A percentile compares a stretch with the other conserved stretches of the same genome.
These are phyloP conservation scores for Itoplectis maculator DNA, from an alignment of 2,888 invertebrate genomes.

Conservation along the genomic window DNA sequence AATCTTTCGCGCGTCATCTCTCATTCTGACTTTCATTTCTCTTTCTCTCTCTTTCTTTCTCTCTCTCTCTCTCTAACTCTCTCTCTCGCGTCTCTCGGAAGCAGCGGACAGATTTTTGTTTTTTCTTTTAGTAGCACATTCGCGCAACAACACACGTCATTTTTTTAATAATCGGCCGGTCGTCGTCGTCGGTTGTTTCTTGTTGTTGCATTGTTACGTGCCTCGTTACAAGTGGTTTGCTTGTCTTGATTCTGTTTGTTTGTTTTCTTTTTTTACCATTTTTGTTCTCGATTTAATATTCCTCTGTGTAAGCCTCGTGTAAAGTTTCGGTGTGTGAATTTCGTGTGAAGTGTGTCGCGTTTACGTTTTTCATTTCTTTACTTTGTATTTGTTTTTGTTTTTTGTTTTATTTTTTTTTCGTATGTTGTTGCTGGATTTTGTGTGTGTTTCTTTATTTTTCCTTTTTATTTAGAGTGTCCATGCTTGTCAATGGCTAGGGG, in stretches of 20 bases:
- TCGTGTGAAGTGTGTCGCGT: slow-evolving; percentile 31
- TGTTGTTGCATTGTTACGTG: slow-evolving; percentile 43
- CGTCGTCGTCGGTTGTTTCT: slow-evolving; percentile 65
- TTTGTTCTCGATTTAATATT: slow-evolving; percentile 31
- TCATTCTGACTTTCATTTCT: slow-evolving; percentile 60
- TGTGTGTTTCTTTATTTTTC: slow-evolving; percentile 24
- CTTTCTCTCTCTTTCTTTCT: slow-evolving; percentile 57
- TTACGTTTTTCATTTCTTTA: slow-evolving; percentile 19
- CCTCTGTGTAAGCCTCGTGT: slow-evolving; percentile 35
- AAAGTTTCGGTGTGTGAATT: slow-evolving; percentile 1
- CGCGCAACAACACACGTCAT: slow-evolving; percentile 71
- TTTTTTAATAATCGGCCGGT: slow-evolving; percentile 74
- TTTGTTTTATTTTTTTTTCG: slow-evolving; percentile 13
- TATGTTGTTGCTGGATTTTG: slow-evolving; percentile 49
- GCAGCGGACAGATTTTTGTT: slow-evolving; percentile 80
- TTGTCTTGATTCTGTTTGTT: slow-evolving; percentile 26
- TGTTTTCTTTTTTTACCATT: slow-evolving; percentile 5
- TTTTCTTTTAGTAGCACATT: slow-evolving; percentile 66
- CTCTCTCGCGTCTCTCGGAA: slow-evolving; percentile 78
- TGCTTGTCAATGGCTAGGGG: slow-evolving; percentile 78
- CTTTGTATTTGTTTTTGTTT: slow-evolving; percentile 23
- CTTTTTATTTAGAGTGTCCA: slow-evolving; percentile 32
- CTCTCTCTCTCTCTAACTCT: slow-evolving; percentile 63
- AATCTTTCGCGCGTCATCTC: slow-evolving; percentile 60
- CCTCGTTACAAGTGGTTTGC: slow-evolving; percentile 13